Base-by-base conservation (phyloP, 2,113 vertebrate genomes). In the Myotis yumanensis region DNA sequence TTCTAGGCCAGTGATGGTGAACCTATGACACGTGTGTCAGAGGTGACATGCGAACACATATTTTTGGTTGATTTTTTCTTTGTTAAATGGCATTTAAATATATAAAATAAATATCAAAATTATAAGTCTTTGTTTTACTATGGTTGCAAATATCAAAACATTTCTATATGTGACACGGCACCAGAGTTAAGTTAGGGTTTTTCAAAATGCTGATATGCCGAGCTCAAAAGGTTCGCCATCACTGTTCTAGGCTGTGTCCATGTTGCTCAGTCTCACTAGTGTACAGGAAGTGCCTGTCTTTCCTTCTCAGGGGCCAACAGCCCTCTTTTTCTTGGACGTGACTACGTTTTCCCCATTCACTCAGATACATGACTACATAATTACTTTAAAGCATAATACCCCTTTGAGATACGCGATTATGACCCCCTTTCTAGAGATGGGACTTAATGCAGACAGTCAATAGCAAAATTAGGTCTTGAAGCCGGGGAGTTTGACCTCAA, bases 221-320 rank as follows among this genome's bases (percentile, higher is more conserved):
- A 37, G 37, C 37, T 37, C 37, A 37, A 37, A 37, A 37, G 37
- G 37, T 37, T 37, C 37, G 4, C 37, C 37, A 37, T 37, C 37
- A 37, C 37, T 3, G 6, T 22, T 46, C 16, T 28, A 9, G 2
- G 12, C 6, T 10, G 1, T 64, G 1, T 46, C 52, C 11, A 25
- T 35, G 22, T 52, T 5, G 32, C 17, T 37, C 25, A 25, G 57
- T 86, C 72, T 25, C 18, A 8, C 30, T 4, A 35, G 11, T 14
- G 8, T 15, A 48, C 3, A 72, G 46, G 7, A 77, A 85, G 25
- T 6, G 1, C 46, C 37, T 43, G 1, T 32, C 25, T 57, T 23
- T 62, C 5, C 11, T 80, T 3, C 18, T 89, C 22, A 18, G 7
- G 23, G 18, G 40, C 30, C 69, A 16, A 75, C 2, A 18, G 6